Percentiles rank a stretch among this genome's conserved stretches.
These are phyloP conservation scores for Pomacea maculata DNA, from an alignment of 1,140 invertebrate genomes.

Conservation along the genomic window DNA sequence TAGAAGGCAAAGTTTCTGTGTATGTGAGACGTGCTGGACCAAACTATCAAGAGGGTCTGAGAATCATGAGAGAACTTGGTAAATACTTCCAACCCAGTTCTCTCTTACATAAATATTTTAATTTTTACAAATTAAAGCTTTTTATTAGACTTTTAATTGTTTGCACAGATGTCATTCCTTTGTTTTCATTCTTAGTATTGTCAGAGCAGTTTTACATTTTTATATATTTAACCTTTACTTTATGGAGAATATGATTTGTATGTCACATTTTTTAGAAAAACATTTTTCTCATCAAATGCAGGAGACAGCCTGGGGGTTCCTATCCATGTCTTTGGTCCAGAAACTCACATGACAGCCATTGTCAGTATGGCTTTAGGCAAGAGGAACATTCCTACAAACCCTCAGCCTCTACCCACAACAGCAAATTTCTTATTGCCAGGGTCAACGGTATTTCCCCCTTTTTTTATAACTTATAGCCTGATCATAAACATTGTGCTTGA, in stretches of 20 bases:
- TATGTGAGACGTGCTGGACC: constrained; percentile 97
- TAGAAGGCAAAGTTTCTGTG: constrained; percentile 92
- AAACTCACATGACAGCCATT: constrained; percentile 99
- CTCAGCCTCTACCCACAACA: constrained; percentile 78
- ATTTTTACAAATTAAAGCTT: background rate
- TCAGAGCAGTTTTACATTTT: background rate
- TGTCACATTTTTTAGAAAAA: background rate
- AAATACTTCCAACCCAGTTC: constrained; percentile 22
- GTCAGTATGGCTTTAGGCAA: constrained; percentile 97
- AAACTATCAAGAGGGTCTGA: constrained; percentile 96
- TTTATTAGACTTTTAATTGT: background rate
- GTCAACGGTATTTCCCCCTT: constrained; percentile 12
- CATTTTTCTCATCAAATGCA: constrained; percentile 55
- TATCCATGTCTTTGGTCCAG: constrained; percentile 95
- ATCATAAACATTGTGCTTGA: too few relatives aligned
- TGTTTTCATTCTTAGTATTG: background rate
- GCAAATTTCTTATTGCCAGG: constrained; percentile 91
- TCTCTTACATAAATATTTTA: background rate
- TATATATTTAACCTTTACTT: background rate
- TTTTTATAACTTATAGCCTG: background rate
- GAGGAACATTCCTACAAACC: constrained; percentile 80
- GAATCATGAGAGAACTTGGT: constrained; percentile 72
- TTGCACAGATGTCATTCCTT: constrained; percentile 17
- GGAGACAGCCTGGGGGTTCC: constrained; percentile 89
- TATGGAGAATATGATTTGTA: constrained; percentile 1